Evolutionary conservation across 2,888 invertebrate species (phyloP), one percentile per base, ranked within the genome.

Genomic region (Cantharis lateralis): DNA sequence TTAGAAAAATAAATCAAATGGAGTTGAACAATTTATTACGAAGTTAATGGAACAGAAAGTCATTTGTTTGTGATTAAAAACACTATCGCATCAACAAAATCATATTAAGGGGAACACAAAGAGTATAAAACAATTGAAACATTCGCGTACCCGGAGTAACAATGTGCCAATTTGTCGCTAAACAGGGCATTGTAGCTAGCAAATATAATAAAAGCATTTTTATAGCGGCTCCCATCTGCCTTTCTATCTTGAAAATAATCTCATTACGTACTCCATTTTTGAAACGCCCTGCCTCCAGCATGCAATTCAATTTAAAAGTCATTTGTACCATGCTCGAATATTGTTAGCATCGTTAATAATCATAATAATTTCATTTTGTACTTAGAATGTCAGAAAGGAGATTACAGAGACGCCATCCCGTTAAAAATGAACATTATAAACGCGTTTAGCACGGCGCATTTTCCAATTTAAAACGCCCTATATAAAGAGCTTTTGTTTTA

Each of bases 231-330:
- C 87, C 87, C 88, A 88, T 88, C 88, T 87, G 88, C 84, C 87
- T 86, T 86, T 84, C 86, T 87, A 85, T 89, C 84, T 88, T 91
- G 89, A 80, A 90, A 87, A 91, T 92, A 90, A 92, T 91, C 88
- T 86, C 85, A 91, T 92, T 92, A 92, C 88, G 87, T 90, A 91
- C 90, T 91, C 92, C 92, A 92, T 92, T 92, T 91, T 91, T 91
- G 92, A 86, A 86, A 85, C 86, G 85, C 85, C 85, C 85, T 84
- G 85, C 86, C 85, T 85, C 84, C 81, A 83, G 85, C 83, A 89
- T 89, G 89, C 88, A 91, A 92, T 91, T 90, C 91, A 91, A 92
- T 92, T 91, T 91, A 91, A 91, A 91, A 91, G 90, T 92, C 91
- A 92, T 92, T 92, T 92, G 91, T 91, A 88, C 87, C 86, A 86